Base-by-base conservation (phyloP, 2,113 vertebrate species). In the Rhea pennata region DNA sequence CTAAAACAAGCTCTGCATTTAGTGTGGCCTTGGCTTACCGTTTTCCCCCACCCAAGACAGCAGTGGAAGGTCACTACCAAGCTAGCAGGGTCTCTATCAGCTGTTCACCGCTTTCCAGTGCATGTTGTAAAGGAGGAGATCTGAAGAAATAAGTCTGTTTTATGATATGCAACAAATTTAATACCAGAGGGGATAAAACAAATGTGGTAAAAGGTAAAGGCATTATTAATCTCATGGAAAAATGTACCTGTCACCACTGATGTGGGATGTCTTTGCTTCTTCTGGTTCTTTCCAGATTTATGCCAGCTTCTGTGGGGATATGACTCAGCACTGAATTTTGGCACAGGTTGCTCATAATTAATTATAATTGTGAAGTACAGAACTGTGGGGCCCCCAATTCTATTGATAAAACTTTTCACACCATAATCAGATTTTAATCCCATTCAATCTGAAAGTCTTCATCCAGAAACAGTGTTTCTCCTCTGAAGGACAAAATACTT, bases 401-500 rank as follows among this genome's bases (percentile, higher is more conserved):
- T 87, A 39, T 59, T 91, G 94, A 71, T 91, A 92, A 95, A 77
- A 67, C 59, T 92, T 71, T 76, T 87, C 54, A 91, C 31, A 23
- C 59, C 0, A 0, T 71, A 89, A 79, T 77, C 64, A 90, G 79
- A 80, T 80, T 87, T 95, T 92, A 91, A 61, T 6, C 15, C 39
- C 23, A 17, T 56, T 88, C 67, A 46, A 75, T 70, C 19, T 5
- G 67, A 51, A 89, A 77, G 64, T 85, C n/a, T 21, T 54, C 75
- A 61, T 85, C 50, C n/a, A 74, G 44, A 36, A 61, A 53, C 31
- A 83, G 31, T 67, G 19, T n/a, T 71, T 89, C 20, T 67, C 40
- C 89, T 75, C 54, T 70, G 72, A n/a, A 85, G 20, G 12, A 80
- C 61, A 51, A 91, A 87, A 61, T 44, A 91, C 95, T 96, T 96